A percentile compares a stretch with the other conserved stretches of the same genome.
Conservation (phyloP, 2,888 invertebrate species). For the Hyalella azteca region DNA sequence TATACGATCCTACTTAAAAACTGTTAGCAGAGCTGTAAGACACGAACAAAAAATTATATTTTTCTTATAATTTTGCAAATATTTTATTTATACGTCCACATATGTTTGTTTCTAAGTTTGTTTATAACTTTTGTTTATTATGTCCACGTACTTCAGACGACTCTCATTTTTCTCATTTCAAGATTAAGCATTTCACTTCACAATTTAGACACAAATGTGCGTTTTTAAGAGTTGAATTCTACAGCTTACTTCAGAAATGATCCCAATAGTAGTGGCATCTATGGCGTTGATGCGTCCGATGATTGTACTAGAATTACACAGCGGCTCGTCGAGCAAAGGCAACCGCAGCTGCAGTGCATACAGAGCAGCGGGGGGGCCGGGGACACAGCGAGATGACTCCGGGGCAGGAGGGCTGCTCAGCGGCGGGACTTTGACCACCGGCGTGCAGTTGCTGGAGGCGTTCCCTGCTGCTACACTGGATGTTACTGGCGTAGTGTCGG, state of each 20-base stretch:
- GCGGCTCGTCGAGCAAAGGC: constrained; percentile 5
- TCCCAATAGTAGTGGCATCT: background rate
- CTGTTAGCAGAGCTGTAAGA: no score
- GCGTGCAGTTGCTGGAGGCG: background rate
- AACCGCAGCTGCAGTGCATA: background rate
- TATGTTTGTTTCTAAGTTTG: no score
- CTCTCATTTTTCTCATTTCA: no score
- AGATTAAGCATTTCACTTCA: no score
- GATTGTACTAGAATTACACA: background rate
- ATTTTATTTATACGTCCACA: no score
- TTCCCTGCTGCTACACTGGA: background rate
- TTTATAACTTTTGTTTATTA: no score
- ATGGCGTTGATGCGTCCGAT: background rate
- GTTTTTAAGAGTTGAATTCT: background rate
- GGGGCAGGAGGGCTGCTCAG: background rate
- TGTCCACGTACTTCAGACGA: no score
- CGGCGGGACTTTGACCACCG: background rate
- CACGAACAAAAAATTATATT: no score
- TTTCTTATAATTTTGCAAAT: no score
- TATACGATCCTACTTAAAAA: no score
- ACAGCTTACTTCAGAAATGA: background rate
- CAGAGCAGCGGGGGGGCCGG: background rate
- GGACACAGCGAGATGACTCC: background rate
- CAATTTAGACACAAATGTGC: background rate
- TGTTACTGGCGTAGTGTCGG: no score